These are phyloP conservation scores for Drosophila hydei DNA, from an alignment of 1,140 invertebrate species.

Conservation along the genomic window DNA sequence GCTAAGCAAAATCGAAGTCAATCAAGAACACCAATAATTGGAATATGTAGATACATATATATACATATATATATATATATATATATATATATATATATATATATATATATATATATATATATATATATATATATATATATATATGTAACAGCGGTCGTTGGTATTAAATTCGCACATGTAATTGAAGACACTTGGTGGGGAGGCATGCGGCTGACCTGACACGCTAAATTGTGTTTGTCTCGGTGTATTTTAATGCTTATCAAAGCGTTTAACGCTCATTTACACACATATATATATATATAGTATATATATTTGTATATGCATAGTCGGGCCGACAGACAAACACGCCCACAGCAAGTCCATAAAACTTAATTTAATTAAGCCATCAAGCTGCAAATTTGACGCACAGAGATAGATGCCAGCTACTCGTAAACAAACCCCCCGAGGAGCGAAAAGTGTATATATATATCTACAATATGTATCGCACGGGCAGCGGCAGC, in stretches of 20 bases:
- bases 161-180: conserved; percentile 10
- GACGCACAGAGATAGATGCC: conserved; percentile 15
- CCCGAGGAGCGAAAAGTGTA: background rate
- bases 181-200: background rate
- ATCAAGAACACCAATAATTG: background rate
- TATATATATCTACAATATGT: conserved; percentile 4
- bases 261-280: conserved; percentile 20
- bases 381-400: conserved; percentile 29
- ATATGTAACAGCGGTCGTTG: background rate
- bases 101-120: background rate
- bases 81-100: background rate
- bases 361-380: conserved; percentile 47
- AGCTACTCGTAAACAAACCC: conserved; percentile 15
- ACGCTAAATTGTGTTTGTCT: conserved; percentile 6
- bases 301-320: background rate
- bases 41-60: background rate
- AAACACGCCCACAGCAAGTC: conserved; percentile 1
- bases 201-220: conserved; percentile 15
- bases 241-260: conserved; percentile 30
- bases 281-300: background rate
- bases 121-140: background rate
- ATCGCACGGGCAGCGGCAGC: conserved; percentile 36
- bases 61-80: background rate
- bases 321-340: background rate
- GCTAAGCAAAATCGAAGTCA: conserved; percentile 27